Evolutionary conservation across 2,797 vertebrate genomes (phyloP), one percentile per base, ranked within the genome.

Genomic region (Pogonophryne albipinna): DNA sequence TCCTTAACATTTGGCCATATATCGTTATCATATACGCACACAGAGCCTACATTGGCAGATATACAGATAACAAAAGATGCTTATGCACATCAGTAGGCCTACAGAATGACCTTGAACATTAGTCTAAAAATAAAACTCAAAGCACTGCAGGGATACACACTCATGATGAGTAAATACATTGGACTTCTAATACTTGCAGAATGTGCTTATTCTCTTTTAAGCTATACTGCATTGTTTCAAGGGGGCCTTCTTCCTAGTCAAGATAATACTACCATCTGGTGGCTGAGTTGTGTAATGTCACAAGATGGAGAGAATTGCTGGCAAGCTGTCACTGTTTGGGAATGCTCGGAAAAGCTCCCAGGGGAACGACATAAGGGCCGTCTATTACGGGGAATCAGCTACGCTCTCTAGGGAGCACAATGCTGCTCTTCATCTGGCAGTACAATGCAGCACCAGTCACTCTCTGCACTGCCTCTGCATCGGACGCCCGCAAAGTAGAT

Each of bases 201-300:
- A 45, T 45, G 4, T 63, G 23, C 10, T 20, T 38, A 38, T 38
- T n/a, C 59, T 58, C 53, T 63, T 57, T 38, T 14, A 6, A 14
- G 5, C 5, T 15, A 8, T 4, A 4, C 17, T 66, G n/a, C 41
- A 44, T 14, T 73, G 46, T 59, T 68, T 19, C 16, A 31, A 15
- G 19, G 5, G 20, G 44, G 67, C 8, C 20, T 6, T 42, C 42
- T 38, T 70, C 31, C 55, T 58, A 57, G 27, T 75, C 42, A 62
- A 83, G 65, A 42, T 60, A 76, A 73, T 42, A 68, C 67, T 49
- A 52, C 87, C 91, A 92, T 89, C 92, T 92, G 88, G 91, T 91
- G 93, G 88, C 52, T 59, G 19, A 66, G 12, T 0, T 68, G 53
- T 71, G 49, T 62, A 80, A 38, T 83, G 66, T 53, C 12, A 14